These are phyloP conservation scores for Opisthograptis luteolata DNA, from an alignment of 2,888 invertebrate species.

Conservation along the genomic window DNA sequence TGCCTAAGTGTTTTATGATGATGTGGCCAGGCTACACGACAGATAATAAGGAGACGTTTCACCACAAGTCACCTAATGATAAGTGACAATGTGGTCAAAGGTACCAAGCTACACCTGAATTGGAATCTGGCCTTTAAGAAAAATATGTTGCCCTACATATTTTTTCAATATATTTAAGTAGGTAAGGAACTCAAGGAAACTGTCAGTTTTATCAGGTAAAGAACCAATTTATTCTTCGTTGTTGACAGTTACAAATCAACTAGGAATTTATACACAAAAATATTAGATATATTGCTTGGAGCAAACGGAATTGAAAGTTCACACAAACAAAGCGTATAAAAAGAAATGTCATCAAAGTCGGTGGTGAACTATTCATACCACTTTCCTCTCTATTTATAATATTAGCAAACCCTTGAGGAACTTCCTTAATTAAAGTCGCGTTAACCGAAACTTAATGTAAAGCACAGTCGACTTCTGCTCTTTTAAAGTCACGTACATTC, in stretches of 20 bases:
- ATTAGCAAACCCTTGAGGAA: conserved; percentile 61
- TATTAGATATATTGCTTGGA: conserved; percentile 21
- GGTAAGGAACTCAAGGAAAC: too few relatives aligned
- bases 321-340: conserved; percentile 47
- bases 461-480: conserved; percentile 65
- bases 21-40: too few relatives aligned
- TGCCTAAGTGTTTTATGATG: too few relatives aligned
- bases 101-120: too few relatives aligned
- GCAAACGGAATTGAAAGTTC: conserved; percentile 43
- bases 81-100: too few relatives aligned
- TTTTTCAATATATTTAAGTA: too few relatives aligned
- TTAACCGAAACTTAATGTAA: conserved; percentile 71
- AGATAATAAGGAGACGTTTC: too few relatives aligned
- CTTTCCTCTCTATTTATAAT: conserved; percentile 71
- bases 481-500: conserved; percentile 66
- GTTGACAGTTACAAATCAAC: conserved; percentile 2
- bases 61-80: too few relatives aligned
- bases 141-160: too few relatives aligned
- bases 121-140: too few relatives aligned
- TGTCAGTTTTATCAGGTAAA: too few relatives aligned
- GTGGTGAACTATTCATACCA: conserved; percentile 53
- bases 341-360: conserved; percentile 57
- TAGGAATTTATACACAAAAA: conserved; percentile 31
- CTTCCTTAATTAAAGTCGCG: conserved; percentile 69
- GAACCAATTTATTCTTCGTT: not conserved